Evolutionary conservation across 1,140 invertebrate genomes (phyloP).

Genomic region (Anoplolepis gracilipes): DNA sequence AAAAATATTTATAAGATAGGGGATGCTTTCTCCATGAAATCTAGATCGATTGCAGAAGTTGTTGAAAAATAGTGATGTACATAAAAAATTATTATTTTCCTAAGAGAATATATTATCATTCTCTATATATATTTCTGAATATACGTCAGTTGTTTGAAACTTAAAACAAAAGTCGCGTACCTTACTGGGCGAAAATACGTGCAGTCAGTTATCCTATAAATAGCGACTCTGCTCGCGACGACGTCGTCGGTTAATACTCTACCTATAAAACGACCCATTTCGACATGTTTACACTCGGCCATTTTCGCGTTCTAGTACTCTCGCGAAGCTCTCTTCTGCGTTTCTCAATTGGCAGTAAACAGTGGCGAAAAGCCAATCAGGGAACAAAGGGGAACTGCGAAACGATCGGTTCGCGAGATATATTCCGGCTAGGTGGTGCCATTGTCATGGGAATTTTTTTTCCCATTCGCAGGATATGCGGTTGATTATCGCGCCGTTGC

Average conservation of each 20-base stretch:
- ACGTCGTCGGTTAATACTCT: constrained; percentile 56
- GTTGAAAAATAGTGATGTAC: not conserved
- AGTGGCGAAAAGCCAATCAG: constrained; percentile 47
- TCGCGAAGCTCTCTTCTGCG: constrained; percentile 6
- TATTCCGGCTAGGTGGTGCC: constrained; percentile 1
- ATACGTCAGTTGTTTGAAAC: not conserved
- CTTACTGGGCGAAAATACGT: not conserved
- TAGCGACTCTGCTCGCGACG: not conserved
- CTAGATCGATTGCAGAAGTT: not conserved
- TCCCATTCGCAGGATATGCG: constrained; percentile 6
- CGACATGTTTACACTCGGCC: constrained; percentile 50
- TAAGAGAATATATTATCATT: not conserved
- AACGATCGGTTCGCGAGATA: constrained; percentile 24
- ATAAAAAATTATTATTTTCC: not conserved
- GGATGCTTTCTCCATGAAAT: not conserved
- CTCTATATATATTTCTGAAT: not conserved
- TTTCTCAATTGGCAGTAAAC: constrained; percentile 63
- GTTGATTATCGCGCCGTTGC: constrained; percentile 26
- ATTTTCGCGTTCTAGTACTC: constrained; percentile 58
- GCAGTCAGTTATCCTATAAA: constrained; percentile 42
- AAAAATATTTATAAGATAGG: not conserved
- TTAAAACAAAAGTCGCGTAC: not conserved
- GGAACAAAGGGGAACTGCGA: constrained; percentile 61
- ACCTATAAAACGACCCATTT: constrained; percentile 62
- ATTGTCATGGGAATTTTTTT: constrained; percentile 49